A percentile compares a stretch with the other conserved stretches of the same genome.
These are phyloP conservation scores for Aphodius granarius DNA, from an alignment of 2,888 invertebrate genomes.

Conservation along the genomic window DNA sequence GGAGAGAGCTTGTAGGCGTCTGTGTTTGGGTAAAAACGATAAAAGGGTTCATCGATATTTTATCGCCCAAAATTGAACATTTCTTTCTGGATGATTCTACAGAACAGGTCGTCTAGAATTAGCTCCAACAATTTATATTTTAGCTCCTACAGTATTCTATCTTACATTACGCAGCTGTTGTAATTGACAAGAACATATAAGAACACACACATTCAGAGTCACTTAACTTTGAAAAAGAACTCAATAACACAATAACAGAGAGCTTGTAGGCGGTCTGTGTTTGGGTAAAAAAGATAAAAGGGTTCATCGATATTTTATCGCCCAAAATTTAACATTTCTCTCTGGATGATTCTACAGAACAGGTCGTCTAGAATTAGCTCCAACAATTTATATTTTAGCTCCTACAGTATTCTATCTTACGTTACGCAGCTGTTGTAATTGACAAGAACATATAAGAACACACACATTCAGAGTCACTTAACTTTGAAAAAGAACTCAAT, in stretches of 20 bases:
- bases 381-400: not conserved
- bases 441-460: not conserved
- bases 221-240: no score
- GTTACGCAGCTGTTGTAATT: not conserved
- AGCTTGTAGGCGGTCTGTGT: not conserved
- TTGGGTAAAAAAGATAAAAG: not conserved
- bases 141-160: no score
- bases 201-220: not conserved
- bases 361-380: no score
- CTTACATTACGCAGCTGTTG: not conserved
- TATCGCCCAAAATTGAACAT: no score
- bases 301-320: not conserved
- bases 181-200: not conserved
- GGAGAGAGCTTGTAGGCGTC: not conserved
- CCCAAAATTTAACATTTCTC: no score
- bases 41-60: not conserved
- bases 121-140: not conserved
- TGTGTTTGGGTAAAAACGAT: not conserved
- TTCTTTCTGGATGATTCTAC: no score
- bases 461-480: not conserved
- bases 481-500: no score
- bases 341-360: no score
- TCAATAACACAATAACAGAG: no score
- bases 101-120: no score
- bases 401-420: no score